Evolutionary conservation across 2,113 vertebrate species (phyloP).

Genomic region (Poeciliopsis turrubarensis): DNA sequence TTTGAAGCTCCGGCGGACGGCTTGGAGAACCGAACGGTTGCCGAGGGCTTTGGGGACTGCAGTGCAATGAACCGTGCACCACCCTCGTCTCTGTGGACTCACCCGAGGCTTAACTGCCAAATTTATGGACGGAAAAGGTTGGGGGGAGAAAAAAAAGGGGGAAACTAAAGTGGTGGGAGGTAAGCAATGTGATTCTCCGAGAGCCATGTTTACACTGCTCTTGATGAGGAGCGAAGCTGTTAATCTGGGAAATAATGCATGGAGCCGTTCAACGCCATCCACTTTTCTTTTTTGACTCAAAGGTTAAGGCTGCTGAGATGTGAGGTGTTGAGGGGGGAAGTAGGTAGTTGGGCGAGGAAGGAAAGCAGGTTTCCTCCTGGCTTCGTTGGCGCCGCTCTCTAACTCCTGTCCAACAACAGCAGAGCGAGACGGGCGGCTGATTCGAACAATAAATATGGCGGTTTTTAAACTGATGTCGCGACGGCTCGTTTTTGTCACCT

Average conservation of each 20-base stretch:
- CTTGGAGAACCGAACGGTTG: constrained; percentile 26
- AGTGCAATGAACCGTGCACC: constrained; percentile 35
- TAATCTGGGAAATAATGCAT: constrained; percentile 75
- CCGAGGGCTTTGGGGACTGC: constrained; percentile 26
- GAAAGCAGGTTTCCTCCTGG: constrained; percentile 70
- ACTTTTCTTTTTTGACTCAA: constrained; percentile 15
- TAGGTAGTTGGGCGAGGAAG: constrained; percentile 29
- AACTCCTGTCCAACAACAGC: constrained; percentile 78
- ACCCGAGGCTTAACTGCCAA: constrained; percentile 45
- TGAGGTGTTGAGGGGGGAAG: constrained; percentile 6
- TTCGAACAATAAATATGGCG: constrained; percentile 75
- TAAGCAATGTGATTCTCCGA: constrained; percentile 22
- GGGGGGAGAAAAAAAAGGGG: constrained; percentile 29
- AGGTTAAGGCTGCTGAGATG: constrained; percentile 42
- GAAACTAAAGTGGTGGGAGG: constrained; percentile 17
- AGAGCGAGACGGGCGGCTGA: constrained; percentile 69
- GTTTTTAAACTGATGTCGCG: constrained; percentile 61
- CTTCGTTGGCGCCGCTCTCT: constrained; percentile 46
- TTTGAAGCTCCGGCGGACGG: constrained; percentile 27
- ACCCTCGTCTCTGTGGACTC: constrained; percentile 44
- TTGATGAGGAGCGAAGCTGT: constrained; percentile 78
- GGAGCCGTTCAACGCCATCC: constrained; percentile 68
- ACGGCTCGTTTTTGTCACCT: constrained; percentile 63
- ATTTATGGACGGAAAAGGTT: constrained; percentile 20
- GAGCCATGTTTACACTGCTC: constrained; percentile 73